Evolutionary conservation across 2,888 invertebrate species (phyloP), one percentile per base, ranked within the genome.

Genomic region (Orgyia antiqua): DNA sequence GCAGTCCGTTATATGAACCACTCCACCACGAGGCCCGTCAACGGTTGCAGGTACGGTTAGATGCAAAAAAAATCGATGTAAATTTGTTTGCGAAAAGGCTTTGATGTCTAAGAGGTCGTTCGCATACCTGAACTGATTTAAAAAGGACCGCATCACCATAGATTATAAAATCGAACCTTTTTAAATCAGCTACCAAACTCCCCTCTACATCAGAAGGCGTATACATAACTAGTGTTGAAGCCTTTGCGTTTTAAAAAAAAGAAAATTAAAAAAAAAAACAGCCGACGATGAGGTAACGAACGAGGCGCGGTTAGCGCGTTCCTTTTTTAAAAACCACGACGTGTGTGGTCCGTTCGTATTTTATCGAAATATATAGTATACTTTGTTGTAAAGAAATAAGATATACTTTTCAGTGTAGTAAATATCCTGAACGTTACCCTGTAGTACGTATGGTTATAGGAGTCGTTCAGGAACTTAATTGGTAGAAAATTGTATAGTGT

Each of bases 211-310:
- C 27, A 38, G 37, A 51, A 58, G 54, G 74, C 79, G 76, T 80
- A 75, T 80, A 78, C 79, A 69, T 70, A 71, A 65, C 76, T 79
- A 77, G 78, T 66, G 58, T 66, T 68, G 48, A 66, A 71, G 74
- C 68, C 68, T 69, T 68, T 45, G 65, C 66, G 10, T 23, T 56
- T 64, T 40, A 41, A 68, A 72, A 74, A 74, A 78, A 78, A 45
- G 21, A 53, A 58, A 66, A 58, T 53, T 54, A 46, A 54, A 67
- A n/a, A n/a, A n/a, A 74, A 75, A 69, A 67, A 77, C 33, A 74
- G 58, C 66, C 73, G 70, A 72, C 74, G 82, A 82, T 83, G 83
- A 83, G 80, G 83, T 79, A 83, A 83, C 84, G 82, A 82, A 78
- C 78, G 78, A 76, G 77, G 79, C 78, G 76, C 80, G 77, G 74